Evolutionary conservation across 2,797 vertebrate genomes (phyloP).

Genomic region (Hyperoplus immaculatus): DNA sequence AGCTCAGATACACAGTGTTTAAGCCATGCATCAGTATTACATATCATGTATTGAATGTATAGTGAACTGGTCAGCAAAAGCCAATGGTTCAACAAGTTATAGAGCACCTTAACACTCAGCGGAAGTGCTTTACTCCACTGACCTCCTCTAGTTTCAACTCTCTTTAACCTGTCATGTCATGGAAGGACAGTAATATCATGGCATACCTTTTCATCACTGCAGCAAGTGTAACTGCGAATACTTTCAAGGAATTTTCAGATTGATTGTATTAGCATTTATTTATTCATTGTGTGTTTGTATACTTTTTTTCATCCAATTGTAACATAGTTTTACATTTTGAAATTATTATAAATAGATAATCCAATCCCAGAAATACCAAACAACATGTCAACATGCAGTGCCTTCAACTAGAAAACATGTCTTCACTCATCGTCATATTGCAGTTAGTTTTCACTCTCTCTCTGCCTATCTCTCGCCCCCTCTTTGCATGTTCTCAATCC

Average conservation of each 20-base stretch:
- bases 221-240: not conserved
- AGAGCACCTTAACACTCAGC: not conserved
- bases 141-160: not conserved
- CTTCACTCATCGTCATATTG: constrained; percentile 12
- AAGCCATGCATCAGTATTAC: too few species aligned
- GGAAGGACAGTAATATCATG: not conserved
- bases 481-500: constrained; percentile 49
- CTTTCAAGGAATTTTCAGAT: not conserved
- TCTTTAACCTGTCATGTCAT: not conserved
- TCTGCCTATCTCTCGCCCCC: not conserved
- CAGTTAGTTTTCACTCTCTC: not conserved
- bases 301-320: not conserved
- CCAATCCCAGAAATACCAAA: not conserved
- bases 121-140: not conserved
- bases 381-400: not conserved
- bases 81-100: not conserved
- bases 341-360: not conserved
- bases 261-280: not conserved
- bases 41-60: not conserved
- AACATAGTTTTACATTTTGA: not conserved
- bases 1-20: not conserved
- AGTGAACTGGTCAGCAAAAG: not conserved
- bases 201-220: not conserved
- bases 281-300: not conserved
- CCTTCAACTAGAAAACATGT: not conserved